Conservation (phyloP, 2,888 invertebrate species). For the Sphaerophoria rueppellii region DNA sequence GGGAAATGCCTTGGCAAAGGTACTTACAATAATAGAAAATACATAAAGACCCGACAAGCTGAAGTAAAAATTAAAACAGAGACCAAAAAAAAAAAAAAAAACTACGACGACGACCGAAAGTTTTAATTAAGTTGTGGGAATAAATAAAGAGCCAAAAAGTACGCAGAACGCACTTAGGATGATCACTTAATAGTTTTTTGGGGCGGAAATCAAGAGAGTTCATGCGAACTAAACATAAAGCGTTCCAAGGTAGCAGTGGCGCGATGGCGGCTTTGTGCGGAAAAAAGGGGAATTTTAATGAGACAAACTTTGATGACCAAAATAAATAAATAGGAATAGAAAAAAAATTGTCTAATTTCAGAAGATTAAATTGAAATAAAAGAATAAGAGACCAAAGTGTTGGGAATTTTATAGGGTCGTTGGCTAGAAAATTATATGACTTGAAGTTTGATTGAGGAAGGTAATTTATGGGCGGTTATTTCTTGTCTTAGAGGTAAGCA, state of each 20-base stretch:
- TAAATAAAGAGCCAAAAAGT: slow-evolving; percentile 9
- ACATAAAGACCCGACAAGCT: slow-evolving; percentile 22
- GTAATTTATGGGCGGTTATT: background rate
- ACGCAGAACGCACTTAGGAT: slow-evolving; percentile 23
- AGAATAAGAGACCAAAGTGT: background rate
- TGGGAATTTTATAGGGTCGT: slow-evolving; percentile 8
- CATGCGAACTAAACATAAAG: slow-evolving; percentile 37
- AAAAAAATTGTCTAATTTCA: slow-evolving; percentile 16
- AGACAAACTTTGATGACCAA: slow-evolving; percentile 32
- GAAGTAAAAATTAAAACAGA: slow-evolving; percentile 20
- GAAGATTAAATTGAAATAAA: slow-evolving; percentile 17
- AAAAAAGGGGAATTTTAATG: slow-evolving; percentile 1
- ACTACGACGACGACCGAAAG: background rate
- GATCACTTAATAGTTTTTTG: slow-evolving; percentile 28
- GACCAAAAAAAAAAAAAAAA: background rate
- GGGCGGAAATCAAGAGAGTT: slow-evolving; percentile 33
- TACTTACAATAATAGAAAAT: slow-evolving; percentile 40
- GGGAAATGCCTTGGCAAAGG: background rate
- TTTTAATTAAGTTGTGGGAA: slow-evolving; percentile 48
- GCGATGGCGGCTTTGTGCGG: slow-evolving; percentile 6
- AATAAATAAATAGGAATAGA: background rate
- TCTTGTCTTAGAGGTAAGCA: no score
- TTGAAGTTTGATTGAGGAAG: slow-evolving; percentile 14
- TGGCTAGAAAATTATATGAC: slow-evolving; percentile 7
- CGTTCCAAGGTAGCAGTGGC: slow-evolving; percentile 5